Percentiles rank a stretch among this genome's conserved stretches.
phyloP scores from a whole-genome alignment of 2,797 vertebrate genomes.

The Halcyon leucocephala region DNA sequence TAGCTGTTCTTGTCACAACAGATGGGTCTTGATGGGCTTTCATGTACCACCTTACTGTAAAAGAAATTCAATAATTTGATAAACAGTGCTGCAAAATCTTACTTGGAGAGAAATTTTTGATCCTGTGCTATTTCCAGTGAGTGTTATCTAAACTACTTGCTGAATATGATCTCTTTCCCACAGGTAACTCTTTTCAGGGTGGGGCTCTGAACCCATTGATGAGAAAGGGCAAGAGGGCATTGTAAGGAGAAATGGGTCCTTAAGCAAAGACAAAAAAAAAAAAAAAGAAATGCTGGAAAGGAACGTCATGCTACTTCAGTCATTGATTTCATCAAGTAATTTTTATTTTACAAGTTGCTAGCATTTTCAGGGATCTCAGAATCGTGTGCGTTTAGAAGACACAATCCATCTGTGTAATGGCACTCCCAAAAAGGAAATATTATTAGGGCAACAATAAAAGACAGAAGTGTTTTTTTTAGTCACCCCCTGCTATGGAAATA shows the following conservation, averaged over 20 bases:
- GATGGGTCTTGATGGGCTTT: not conserved
- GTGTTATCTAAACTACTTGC: not conserved
- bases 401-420: not conserved
- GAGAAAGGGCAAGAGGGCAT: conserved; percentile 24
- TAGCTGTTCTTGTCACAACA: not conserved
- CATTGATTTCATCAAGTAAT: not conserved
- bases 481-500: not conserved
- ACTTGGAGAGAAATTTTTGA: not conserved
- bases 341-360: conserved; percentile 13
- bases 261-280: not conserved
- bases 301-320: not conserved
- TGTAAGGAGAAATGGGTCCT: not conserved
- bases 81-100: not conserved
- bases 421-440: not conserved
- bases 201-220: not conserved
- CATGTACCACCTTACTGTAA: not conserved
- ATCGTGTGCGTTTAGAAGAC: not conserved
- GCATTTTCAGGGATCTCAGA: not conserved
- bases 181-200: not conserved
- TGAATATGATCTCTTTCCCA: not conserved
- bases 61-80: not conserved
- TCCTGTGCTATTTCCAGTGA: not conserved
- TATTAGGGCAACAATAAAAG: not conserved
- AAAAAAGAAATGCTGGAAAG: not conserved
- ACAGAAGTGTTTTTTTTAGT: not conserved